Evolutionary conservation across 2,888 invertebrate genomes (phyloP), one percentile per base, ranked within the genome.

Genomic region (Macropis europaea): DNA sequence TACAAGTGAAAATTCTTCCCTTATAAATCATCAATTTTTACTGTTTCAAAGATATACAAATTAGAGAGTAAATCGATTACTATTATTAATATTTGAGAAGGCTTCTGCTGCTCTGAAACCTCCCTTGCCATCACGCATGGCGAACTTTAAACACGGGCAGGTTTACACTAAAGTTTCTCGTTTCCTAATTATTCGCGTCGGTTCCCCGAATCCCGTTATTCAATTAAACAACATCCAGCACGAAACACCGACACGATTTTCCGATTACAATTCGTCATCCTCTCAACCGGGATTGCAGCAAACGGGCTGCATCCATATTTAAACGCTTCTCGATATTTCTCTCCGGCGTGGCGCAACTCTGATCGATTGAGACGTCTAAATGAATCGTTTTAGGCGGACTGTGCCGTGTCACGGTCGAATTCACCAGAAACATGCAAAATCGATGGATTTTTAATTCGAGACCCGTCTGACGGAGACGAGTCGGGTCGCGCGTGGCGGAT

Each of bases 371-470:
- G 63, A 42, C 34, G 56, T 68, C 54, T 28, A 63, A 48, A 11
- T 9, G 13, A 30, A 15, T 15, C 7, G 26, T 34, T 56, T 48
- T 13, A 42, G 22, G 36, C 15, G 26, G 6, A 3, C 11, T 47
- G 67, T 62, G 36, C 34, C 47, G 48, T 68, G 67, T 62, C 68
- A 68, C 17, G 64, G 68, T 26, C 64, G 64, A 42, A 11, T 40
- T 7, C n/a, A 6, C 13, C 6, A 40, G 26, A 38, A 13, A 22
- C 11, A 13, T 11, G 52, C 38, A 28, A 42, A 68, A 42, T 3
- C 28, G 17, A 6, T 40, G 11, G 45, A 66, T 26, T 50, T 69
- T 62, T 50, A 43, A 57, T 42, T 28, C 13, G 19, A 6, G 15
- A 15, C 5, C 6, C 24, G 45, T n/a, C 19, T n/a, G n/a, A n/a